phyloP scores from a whole-genome alignment of 2,113 vertebrate genomes.

The Spilogale gracilis region DNA sequence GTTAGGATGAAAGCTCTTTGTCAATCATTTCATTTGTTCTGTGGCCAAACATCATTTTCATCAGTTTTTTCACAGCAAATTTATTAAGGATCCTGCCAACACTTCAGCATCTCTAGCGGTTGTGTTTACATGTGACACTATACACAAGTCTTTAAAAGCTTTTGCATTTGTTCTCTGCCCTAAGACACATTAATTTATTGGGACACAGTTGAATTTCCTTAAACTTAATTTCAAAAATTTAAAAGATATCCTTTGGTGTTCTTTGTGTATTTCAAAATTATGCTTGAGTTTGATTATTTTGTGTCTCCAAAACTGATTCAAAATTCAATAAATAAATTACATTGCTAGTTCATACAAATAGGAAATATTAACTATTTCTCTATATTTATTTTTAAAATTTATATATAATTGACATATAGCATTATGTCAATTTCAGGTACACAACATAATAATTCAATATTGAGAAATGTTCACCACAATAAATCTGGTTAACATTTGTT shows the following conservation, averaged over 20 bases:
- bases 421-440: neutral
- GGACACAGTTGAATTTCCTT: neutral
- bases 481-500: neutral
- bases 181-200: neutral
- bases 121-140: neutral
- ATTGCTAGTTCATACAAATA: neutral
- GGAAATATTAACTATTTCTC: neutral
- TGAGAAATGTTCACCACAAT: neutral
- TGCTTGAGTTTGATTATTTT: neutral
- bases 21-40: conserved; percentile 11
- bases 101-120: neutral
- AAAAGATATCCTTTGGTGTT: neutral
- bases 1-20: neutral
- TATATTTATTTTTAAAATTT: neutral
- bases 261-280: conserved; percentile 11
- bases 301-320: neutral
- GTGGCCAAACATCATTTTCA: neutral
- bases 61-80: neutral
- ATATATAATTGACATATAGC: neutral
- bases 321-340: neutral
- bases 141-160: neutral
- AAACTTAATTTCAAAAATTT: conserved; percentile 29
- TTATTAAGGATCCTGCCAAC: neutral
- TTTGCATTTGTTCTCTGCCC: neutral
- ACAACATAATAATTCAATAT: neutral